A percentile compares a stretch with the other conserved stretches of the same genome.
phyloP scores from a whole-genome alignment of 2,888 invertebrate species.

The Oscheius sp. region DNA sequence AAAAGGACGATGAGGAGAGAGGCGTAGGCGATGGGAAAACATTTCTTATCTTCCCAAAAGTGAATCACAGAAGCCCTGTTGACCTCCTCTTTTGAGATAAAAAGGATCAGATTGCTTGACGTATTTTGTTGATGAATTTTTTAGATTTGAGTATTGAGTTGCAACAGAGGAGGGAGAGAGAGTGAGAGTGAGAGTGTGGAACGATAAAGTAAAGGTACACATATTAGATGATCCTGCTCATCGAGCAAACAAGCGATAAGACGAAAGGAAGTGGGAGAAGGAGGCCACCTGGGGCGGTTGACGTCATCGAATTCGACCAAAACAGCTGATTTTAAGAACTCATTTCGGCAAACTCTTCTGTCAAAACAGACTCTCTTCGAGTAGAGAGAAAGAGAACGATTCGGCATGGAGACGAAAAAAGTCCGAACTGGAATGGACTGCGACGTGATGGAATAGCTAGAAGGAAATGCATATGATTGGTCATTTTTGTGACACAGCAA shows the following conservation, averaged over 20 bases:
- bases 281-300: not conserved
- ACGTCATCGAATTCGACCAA: not conserved
- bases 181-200: not conserved
- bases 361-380: too few species aligned
- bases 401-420: too few species aligned
- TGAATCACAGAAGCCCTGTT: too few species aligned
- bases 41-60: too few species aligned
- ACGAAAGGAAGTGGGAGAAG: not conserved
- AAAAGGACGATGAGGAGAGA: too few species aligned
- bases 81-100: too few species aligned
- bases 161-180: not conserved
- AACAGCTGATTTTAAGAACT: slow-evolving; percentile 20
- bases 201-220: slow-evolving; percentile 24
- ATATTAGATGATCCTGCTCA: slow-evolving; percentile 12
- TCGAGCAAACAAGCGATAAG: slow-evolving; percentile 12
- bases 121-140: not conserved
- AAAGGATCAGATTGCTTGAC: too few species aligned
- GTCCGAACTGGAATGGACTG: too few species aligned
- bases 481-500: not conserved
- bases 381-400: not conserved
- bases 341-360: not conserved
- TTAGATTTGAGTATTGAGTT: not conserved
- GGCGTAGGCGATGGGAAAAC: too few species aligned
- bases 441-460: too few species aligned
- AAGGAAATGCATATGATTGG: too few species aligned